Base-by-base conservation (phyloP, 2,888 invertebrate genomes). In the Gibbula magus region DNA sequence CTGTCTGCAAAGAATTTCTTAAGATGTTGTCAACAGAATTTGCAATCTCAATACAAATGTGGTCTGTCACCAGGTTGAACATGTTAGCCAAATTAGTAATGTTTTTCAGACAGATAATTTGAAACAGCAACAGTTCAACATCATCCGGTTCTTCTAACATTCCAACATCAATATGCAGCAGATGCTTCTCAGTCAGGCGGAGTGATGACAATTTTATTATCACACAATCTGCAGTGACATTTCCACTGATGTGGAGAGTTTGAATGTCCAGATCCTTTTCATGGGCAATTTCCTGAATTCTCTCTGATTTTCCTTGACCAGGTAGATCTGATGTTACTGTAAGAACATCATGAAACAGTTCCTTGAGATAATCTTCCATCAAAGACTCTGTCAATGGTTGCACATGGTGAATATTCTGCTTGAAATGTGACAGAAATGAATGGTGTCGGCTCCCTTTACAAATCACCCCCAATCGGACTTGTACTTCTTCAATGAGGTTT, bases 151-250 rank as follows among this genome's bases (percentile, higher is more conserved):
- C 78, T 52, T 82, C 79, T 0, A 86, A 78, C 74, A 51, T 78
- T 4, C 86, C 87, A 32, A 88, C 77, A 78, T 87, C 87, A 61
- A 88, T 82, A 73, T 88, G 87, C 2, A 88, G 78, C 2, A 81
- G 70, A 53, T 84, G 74, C n/a, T 80, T 35, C 10, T 52, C n/a
- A 52, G 74, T 80, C 8, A 87, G 25, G 18, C 82, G 29, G 4
- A 85, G 20, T 10, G 7, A 18, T 18, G 22, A 20, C 4, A 88
- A 70, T 66, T 80, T 78, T 25, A 80, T 73, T 18, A 87, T 77
- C 3, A 87, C 51, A 16, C 54, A 35, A 16, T 61, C 54, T 45
- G 81, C 84, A 1, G 70, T 56, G 20, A 87, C 29, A 13, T 78
- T 61, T 7, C 88, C 88, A 83, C 87, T 87, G 0, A 88, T 77